Base-by-base conservation (phyloP, 1,140 invertebrate species). In the Armadillidium nasatum region DNA sequence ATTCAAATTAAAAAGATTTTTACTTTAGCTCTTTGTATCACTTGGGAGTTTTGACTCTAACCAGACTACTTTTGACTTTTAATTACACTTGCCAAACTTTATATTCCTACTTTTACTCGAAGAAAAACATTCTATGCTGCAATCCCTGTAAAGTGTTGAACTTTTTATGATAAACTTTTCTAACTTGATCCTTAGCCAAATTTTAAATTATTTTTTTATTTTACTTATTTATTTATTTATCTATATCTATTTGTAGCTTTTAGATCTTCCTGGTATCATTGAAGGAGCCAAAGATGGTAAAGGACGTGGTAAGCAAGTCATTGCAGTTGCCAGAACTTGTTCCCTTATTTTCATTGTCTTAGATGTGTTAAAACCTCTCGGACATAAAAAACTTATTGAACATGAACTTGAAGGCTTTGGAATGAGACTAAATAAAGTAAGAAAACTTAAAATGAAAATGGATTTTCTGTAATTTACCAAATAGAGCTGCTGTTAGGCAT, bases 241-340 rank as follows among this genome's bases (percentile, higher is more conserved):
- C 6, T 33, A 33, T 71, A 21, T 72, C 44, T 43, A n/a, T 68
- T 85, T 88, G 68, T 85, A 97, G 91, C 86, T 99, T 33, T 87
- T 99, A 4, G 98, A 99, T 91, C 88, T 99, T 78, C 98, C 98
- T 78, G 98, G 98, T 87, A 99, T 99, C 85, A 99, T 99, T 84
- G 98, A 99, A 88, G 98, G 98, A 81, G 98, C 98, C n/a, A 99
- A 99, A 85, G 98, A 99, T 85, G 94, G 94, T 54, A 98, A 99
- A 87, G 96, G 97, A 87, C 86, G 97, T 86, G 97, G 98, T 88
- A 89, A 97, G 82, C 98, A 99, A 88, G 98, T 99, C 7, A 99
- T 99, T 84, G 97, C 98, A 43, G 98, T 99, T 0, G 98, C 98
- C 0, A 88, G 97, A 78, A 99, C 98, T 0, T 99, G 97, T 84